Base-by-base conservation (phyloP, 2,797 vertebrate species). In the Pterois miles region DNA sequence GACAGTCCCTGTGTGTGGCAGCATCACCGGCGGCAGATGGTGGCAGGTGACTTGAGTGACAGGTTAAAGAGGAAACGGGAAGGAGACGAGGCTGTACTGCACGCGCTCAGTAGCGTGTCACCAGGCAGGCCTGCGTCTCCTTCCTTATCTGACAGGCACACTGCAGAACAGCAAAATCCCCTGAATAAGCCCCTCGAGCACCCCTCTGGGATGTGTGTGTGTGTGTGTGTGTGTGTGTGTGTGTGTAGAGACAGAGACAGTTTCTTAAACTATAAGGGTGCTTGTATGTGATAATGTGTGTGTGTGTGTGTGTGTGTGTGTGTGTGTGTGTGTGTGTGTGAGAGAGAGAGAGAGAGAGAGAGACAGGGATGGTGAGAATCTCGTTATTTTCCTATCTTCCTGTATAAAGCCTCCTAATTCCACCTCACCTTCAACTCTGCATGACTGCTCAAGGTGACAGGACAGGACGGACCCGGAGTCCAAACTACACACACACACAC, bases 141-240 rank as follows among this genome's bases (percentile, higher is more conserved):
- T 77, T 84, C 77, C 90, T 93, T 94, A 94, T 94, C 94, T 92
- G 89, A 89, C 92, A 92, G 88, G 86, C 91, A 92, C 94, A 94
- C 92, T 85, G 91, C 90, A 90, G 91, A 93, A 90, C 89, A 87
- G 88, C 88, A 83, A 92, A 93, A 93, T 93, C 92, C 91, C 83
- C 85, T 70, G 81, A 65, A 84, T 93, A 92, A 94, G 89, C 90
- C 92, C 88, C 89, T 79, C 67, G 8, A 93, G 92, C 90, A 71
- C 76, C 82, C 91, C 87, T 81, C 73, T 77, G 87, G 86, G 92
- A 91, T 65, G 34, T 34, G 31, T n/a, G 48, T 64, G 62, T 76
- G 75, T 80, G 53, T 27, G 63, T 10, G 34, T 40, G 40, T 69
- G 25, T 56, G 58, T 46, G 60, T 29, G 46, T 64, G 27, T 58